Conservation (phyloP, 2,888 invertebrate species). For the Mycalesis mineus region DNA sequence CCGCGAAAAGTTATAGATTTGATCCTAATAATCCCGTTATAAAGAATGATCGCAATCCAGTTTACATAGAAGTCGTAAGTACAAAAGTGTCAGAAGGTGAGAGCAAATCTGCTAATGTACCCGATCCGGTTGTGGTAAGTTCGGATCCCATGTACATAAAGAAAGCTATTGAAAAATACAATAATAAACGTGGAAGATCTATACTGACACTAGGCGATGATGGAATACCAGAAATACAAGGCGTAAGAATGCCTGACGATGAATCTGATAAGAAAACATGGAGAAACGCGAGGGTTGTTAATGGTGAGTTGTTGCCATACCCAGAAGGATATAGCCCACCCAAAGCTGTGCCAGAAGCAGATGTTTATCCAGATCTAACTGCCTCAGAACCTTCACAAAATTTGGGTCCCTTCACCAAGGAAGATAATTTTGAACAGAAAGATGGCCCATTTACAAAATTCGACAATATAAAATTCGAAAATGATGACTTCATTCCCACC, state of each 20-base stretch:
- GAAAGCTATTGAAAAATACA: slow-evolving; percentile 67
- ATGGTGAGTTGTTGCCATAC: slow-evolving; percentile 87
- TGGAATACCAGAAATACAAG: slow-evolving; percentile 89
- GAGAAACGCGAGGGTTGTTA: slow-evolving; percentile 93
- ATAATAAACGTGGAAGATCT: slow-evolving; percentile 81
- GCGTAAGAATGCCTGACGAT: slow-evolving; percentile 89
- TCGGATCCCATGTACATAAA: slow-evolving; percentile 81
- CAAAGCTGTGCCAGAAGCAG: slow-evolving; percentile 78
- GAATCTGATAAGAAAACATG: slow-evolving; percentile 89
- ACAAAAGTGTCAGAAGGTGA: slow-evolving; percentile 70
- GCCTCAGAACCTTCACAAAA: slow-evolving; percentile 54
- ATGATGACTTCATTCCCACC: slow-evolving; percentile 50
- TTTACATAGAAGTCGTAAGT: slow-evolving; percentile 72
- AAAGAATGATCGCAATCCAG: slow-evolving; percentile 77
- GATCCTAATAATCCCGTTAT: slow-evolving; percentile 72
- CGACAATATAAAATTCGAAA: slow-evolving; percentile 73
- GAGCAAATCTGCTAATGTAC: slow-evolving; percentile 74
- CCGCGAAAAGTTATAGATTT: slow-evolving; percentile 66
- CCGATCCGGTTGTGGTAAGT: slow-evolving; percentile 82
- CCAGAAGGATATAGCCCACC: slow-evolving; percentile 83
- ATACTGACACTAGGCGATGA: slow-evolving; percentile 82
- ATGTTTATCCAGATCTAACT: slow-evolving; percentile 64
- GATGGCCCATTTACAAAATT: slow-evolving; percentile 80
- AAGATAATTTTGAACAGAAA: slow-evolving; percentile 77
- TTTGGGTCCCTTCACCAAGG: slow-evolving; percentile 80